phyloP scores from a whole-genome alignment of 2,113 vertebrate genomes.

The Sturnira hondurensis region DNA sequence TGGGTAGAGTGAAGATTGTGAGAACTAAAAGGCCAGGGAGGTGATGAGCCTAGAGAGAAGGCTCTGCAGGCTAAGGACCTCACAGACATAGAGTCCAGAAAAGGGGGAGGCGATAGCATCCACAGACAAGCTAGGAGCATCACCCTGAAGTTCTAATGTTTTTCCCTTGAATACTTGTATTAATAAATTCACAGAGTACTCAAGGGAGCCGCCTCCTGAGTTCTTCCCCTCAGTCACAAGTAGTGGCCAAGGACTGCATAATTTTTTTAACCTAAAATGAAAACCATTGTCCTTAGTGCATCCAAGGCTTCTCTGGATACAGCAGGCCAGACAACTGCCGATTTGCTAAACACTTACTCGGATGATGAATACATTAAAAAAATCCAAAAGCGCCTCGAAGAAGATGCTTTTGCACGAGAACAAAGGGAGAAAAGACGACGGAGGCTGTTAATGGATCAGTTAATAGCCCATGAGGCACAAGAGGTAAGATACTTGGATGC shows the following conservation, averaged over 20 bases:
- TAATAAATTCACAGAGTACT: neutral
- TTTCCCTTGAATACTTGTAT: neutral
- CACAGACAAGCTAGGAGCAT: neutral
- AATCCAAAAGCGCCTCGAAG: slow-evolving; percentile 88
- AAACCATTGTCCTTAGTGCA: slow-evolving; percentile 53
- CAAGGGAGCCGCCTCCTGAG: neutral
- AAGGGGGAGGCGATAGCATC: neutral
- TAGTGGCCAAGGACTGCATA: neutral
- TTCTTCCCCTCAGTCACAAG: neutral
- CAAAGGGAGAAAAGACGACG: slow-evolving; percentile 87
- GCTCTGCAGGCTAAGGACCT: neutral
- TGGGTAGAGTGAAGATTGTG: neutral
- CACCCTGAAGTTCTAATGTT: neutral
- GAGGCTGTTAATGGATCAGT: slow-evolving; percentile 86
- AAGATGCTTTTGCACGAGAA: slow-evolving; percentile 83
- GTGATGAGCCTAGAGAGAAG: neutral
- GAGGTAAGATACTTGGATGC: slow-evolving; percentile 80
- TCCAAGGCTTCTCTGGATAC: slow-evolving; percentile 52
- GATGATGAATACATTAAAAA: slow-evolving; percentile 88
- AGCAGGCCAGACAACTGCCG: slow-evolving; percentile 15
- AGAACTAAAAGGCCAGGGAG: neutral
- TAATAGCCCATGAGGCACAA: slow-evolving; percentile 84
- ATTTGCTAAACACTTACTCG: slow-evolving; percentile 82
- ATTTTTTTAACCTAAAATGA: slow-evolving; percentile 24
- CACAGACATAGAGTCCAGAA: neutral